Conservation (phyloP, 1,140 invertebrate species). For the Drosophila pseudoananassae region DNA sequence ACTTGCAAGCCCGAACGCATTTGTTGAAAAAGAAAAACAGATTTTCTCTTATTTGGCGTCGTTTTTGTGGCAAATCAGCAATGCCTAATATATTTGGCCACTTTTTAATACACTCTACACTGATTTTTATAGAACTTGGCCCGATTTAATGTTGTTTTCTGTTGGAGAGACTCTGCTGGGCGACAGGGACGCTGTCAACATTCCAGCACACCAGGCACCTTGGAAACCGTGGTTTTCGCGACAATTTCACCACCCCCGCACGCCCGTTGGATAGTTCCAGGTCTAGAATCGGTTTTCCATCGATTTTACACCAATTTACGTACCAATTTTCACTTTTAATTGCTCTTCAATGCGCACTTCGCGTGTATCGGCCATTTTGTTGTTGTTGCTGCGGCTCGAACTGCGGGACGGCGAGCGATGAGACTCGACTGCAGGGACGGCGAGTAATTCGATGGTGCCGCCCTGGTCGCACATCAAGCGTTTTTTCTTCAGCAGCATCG, state of each 20-base stretch:
- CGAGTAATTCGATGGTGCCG: conserved; percentile 62
- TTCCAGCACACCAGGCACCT: conserved; percentile 72
- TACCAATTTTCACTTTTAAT: conserved; percentile 95
- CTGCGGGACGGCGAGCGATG: conserved; percentile 43
- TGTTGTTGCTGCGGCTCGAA: conserved; percentile 74
- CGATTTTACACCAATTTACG: conserved; percentile 84
- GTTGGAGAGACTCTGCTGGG: conserved; percentile 29
- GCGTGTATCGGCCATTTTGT: conserved; percentile 93
- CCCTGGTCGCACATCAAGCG: conserved; percentile 78
- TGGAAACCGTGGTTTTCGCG: conserved; percentile 34
- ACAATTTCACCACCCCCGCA: conserved; percentile 38
- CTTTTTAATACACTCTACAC: neutral
- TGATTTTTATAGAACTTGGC: neutral
- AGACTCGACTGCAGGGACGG: conserved; percentile 55
- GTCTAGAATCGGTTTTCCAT: conserved; percentile 37
- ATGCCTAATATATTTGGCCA: conserved; percentile 16
- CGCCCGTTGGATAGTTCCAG: conserved; percentile 21
- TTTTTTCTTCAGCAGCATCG: conserved; percentile 83
- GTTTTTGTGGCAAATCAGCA: conserved; percentile 27
- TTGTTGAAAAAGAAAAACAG: conserved; percentile 53
- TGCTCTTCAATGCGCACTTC: conserved; percentile 93
- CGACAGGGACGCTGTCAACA: conserved; percentile 61
- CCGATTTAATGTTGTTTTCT: conserved; percentile 22
- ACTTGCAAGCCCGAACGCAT: conserved; percentile 54
- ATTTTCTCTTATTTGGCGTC: conserved; percentile 17